These are phyloP conservation scores for Oryzias javanicus DNA, from an alignment of 2,113 vertebrate genomes.

Conservation along the genomic window DNA sequence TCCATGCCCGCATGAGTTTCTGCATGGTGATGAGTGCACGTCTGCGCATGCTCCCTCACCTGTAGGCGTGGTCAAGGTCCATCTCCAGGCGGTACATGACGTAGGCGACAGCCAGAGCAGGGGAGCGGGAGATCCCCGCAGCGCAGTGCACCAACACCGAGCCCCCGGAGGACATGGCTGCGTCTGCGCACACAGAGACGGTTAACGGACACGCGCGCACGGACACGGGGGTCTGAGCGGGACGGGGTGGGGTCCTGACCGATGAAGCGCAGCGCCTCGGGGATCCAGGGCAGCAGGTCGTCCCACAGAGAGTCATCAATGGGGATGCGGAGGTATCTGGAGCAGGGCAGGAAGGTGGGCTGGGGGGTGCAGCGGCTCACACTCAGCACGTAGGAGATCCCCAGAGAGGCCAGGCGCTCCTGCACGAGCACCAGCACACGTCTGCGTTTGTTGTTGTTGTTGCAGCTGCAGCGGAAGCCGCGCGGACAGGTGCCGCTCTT, in stretches of 20 bases:
- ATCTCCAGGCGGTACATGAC: conserved; percentile 78
- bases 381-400: conserved; percentile 80
- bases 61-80: conserved; percentile 81
- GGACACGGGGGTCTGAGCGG: neutral
- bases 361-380: conserved; percentile 81
- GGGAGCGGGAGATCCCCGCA: conserved; percentile 81
- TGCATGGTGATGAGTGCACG: too few relatives aligned
- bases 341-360: conserved; percentile 74
- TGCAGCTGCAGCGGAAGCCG: neutral
- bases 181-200: conserved; percentile 52
- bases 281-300: conserved; percentile 81
- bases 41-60: conserved; percentile 45
- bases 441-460: neutral
- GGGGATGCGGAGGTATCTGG: conserved; percentile 79
- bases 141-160: conserved; percentile 81
- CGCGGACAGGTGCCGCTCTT: neutral
- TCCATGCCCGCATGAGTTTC: too few relatives aligned
- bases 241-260: conserved; percentile 53
- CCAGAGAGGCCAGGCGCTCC: conserved; percentile 73
- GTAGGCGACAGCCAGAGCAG: conserved; percentile 81
- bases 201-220: neutral
- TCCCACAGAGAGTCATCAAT: conserved; percentile 82
- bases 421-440: conserved; percentile 20
- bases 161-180: conserved; percentile 70
- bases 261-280: conserved; percentile 78